Base-by-base conservation (phyloP, 2,113 vertebrate species). In the Pimephales promelas region DNA sequence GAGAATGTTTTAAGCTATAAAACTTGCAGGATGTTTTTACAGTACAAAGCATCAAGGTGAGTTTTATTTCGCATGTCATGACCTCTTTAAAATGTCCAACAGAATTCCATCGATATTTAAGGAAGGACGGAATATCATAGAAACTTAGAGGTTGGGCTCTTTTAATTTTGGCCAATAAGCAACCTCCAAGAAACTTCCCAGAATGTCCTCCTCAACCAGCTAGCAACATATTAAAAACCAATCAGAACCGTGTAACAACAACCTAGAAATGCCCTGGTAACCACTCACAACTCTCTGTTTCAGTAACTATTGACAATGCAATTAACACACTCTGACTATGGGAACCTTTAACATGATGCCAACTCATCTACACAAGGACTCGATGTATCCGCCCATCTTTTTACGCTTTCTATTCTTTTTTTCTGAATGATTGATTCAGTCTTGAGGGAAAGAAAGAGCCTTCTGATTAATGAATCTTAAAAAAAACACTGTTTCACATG, bases 361-460 rank as follows among this genome's bases (percentile, higher is more conserved):
- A 59, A 70, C 28, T 75, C 4, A 11, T 56, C 76, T 86, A 57
- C 70, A 84, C 40, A 26, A 68, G n/a, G 16, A 14, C 18, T 31
- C 54, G 34, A 40, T 36, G 57, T 1, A 73, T 61, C 61, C 43
- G n/a, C 52, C 31, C 20, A 1, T 81, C 26, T 66, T 64, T 70
- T 14, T 64, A 36, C 64, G 13, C 54, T 72, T 76, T 66, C 11
- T 70, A 9, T 62, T 76, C 52, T 85, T 91, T 54, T 49, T 89
- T 86, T 57, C 52, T 79, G 71, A 91, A 77, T 70, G 87, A 91
- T 81, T 68, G 87, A 81, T 83, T 78, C 79, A 88, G 89, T 90
- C 90, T 90, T 90, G 87, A 88, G 90, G 90, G 88, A 89, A 64
- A 81, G 78, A 72, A 86, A 89, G 89, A 88, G 89, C 88, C 83